phyloP scores from a whole-genome alignment of 2,888 invertebrate species.

The Microctonus brassicae region DNA sequence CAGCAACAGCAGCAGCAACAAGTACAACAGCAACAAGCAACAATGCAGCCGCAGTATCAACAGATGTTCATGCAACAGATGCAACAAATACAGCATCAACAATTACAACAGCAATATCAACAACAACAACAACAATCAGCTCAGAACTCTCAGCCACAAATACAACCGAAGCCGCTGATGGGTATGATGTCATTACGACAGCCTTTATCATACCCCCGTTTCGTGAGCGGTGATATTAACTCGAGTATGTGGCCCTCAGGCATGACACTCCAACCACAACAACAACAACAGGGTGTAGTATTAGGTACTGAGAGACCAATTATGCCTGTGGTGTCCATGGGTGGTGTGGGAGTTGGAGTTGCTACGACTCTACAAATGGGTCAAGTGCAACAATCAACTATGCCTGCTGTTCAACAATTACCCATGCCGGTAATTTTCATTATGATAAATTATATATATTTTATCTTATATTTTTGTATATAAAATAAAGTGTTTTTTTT shows the following conservation, averaged over 20 bases:
- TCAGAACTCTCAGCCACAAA: constrained; percentile 62
- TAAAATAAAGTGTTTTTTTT: neutral
- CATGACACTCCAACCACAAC: constrained; percentile 73
- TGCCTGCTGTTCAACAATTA: constrained; percentile 55
- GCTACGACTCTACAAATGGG: constrained; percentile 63
- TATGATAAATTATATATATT: neutral
- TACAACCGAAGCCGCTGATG: constrained; percentile 73
- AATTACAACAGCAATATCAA: constrained; percentile 54
- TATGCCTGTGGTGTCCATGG: constrained; percentile 79
- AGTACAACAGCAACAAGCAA: constrained; percentile 58
- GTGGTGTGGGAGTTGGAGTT: constrained; percentile 62
- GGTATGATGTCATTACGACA: constrained; percentile 63
- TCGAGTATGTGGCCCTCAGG: constrained; percentile 62
- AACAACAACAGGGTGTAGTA: constrained; percentile 65
- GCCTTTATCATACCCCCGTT: constrained; percentile 8
- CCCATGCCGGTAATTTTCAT: constrained; percentile 54
- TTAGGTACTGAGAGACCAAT: constrained; percentile 72
- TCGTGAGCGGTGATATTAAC: constrained; percentile 23
- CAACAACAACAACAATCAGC: constrained; percentile 62
- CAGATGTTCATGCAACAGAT: constrained; percentile 56
- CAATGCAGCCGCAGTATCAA: constrained; percentile 53
- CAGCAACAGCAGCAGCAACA: constrained; percentile 54
- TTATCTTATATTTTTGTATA: neutral
- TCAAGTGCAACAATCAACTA: constrained; percentile 58
- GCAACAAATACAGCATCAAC: constrained; percentile 61